Base-by-base conservation (phyloP, 2,797 vertebrate species). In the Xyrichtys novacula region DNA sequence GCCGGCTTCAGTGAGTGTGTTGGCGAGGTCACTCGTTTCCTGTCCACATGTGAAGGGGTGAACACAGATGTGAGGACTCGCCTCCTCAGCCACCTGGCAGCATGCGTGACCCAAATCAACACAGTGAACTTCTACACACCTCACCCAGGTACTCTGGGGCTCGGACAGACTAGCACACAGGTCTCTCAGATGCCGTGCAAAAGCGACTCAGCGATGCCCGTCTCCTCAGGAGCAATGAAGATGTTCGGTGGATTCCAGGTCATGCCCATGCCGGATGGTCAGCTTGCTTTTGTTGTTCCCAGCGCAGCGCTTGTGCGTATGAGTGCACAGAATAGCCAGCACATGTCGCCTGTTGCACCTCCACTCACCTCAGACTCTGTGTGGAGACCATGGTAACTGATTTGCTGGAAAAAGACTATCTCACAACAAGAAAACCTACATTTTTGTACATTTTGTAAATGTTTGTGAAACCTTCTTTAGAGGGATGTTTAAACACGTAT, bases 1-100 rank as follows among this genome's bases (percentile, higher is more conserved):
- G 96, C 96, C 0, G 97, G 97, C 49, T 98, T 98, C 93, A 96
- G 93, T 2, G 96, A 97, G 88, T 98, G 97, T 77, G 94, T 97
- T 54, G 96, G 95, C 1, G 97, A 98, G 77, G 97, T 98, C 85
- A 97, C 96, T 0, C 95, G 95, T 52, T 98, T 98, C 89, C 93
- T 98, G 74, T 98, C 97, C 83, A 95, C 96, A 12, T 96, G 95
- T 31, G 97, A 98, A 86, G 96, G 96, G 0, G 95, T 97, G 70
- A 96, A 96, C 91, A 89, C 95, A 0, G 96, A 98, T 63, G 95
- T 96, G 84, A 94, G 96, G 83, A 95, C 95, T 26, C 94, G 94
- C 52, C 95, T 98, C 68, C 94, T 98, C 60, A 91, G 94, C 77
- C 97, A 98, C 92, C 90, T 98, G 90, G 95, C 96, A 40, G 92